Evolutionary conservation across 1,140 invertebrate genomes (phyloP).

Genomic region (Oryctes rhinoceros): DNA sequence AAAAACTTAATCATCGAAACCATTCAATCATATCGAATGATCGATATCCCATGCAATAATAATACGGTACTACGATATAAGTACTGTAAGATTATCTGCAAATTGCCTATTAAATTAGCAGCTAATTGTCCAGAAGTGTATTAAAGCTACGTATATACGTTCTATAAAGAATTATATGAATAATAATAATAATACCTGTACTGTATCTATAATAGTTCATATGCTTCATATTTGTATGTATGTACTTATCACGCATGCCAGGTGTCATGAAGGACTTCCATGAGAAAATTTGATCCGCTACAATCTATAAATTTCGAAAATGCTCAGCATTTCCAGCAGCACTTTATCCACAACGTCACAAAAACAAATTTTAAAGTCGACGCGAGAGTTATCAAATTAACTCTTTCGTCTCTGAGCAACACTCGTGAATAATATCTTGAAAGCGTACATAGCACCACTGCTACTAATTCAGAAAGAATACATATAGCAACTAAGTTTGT

Average conservation of each 20-base stretch:
- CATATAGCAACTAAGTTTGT: not conserved
- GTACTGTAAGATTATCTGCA: not conserved
- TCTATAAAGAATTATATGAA: not conserved
- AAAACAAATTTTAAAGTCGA: too few species aligned
- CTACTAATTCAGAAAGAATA: not conserved
- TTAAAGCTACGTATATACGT: not conserved
- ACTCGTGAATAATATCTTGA: not conserved
- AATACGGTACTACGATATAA: not conserved
- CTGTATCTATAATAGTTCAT: not conserved
- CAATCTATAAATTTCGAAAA: too few species aligned
- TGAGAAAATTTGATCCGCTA: too few species aligned
- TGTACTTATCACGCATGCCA: too few species aligned
- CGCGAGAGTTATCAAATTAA: too few species aligned
- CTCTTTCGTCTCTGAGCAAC: not conserved
- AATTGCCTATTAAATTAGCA: slow-evolving; percentile 12
- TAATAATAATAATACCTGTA: slow-evolving; percentile 8
- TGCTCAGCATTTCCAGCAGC: too few species aligned
- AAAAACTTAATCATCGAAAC: not conserved
- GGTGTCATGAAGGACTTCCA: too few species aligned
- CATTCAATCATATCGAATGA: not conserved
- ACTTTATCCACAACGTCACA: too few species aligned
- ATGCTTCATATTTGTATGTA: not conserved
- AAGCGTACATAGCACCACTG: not conserved
- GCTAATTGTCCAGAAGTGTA: not conserved
- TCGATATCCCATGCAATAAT: not conserved